Evolutionary conservation across 1,140 invertebrate genomes (phyloP).

Genomic region (Helicoverpa zea): DNA sequence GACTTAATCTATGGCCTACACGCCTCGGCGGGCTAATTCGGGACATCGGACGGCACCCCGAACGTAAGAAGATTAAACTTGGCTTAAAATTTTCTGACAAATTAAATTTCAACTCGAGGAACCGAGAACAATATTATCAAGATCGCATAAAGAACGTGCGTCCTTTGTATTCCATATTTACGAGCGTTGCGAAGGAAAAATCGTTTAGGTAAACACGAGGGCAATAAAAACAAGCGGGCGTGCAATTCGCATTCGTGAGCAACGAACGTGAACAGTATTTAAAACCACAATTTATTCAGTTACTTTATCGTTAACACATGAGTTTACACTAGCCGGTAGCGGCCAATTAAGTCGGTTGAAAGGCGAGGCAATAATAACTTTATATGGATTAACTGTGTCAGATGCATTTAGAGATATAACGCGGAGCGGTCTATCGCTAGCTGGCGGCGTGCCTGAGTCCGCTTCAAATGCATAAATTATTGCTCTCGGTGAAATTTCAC

Average conservation of each 20-base stretch:
- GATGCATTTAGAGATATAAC: conserved; percentile 72
- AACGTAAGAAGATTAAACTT: conserved; percentile 66
- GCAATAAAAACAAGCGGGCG: conserved; percentile 71
- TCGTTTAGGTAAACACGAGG: conserved; percentile 69
- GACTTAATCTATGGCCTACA: conserved; percentile 70
- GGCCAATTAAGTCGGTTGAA: conserved; percentile 73
- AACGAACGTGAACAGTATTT: conserved; percentile 68
- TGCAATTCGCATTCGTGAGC: conserved; percentile 66
- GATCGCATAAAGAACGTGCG: conserved; percentile 72
- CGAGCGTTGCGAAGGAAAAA: conserved; percentile 69
- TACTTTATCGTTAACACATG: conserved; percentile 70
- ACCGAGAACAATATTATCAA: conserved; percentile 71
- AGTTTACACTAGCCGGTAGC: conserved; percentile 72
- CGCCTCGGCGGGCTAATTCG: conserved; percentile 65
- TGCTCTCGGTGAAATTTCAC: conserved; percentile 57
- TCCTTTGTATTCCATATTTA: conserved; percentile 76
- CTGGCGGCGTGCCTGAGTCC: conserved; percentile 58
- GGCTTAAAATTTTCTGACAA: conserved; percentile 70
- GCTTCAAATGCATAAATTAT: conserved; percentile 71
- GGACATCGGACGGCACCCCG: conserved; percentile 52
- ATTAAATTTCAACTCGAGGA: conserved; percentile 72
- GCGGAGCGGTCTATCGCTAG: conserved; percentile 60
- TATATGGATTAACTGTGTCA: conserved; percentile 76
- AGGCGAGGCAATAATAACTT: conserved; percentile 74
- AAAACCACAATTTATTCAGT: conserved; percentile 71